phyloP scores from a whole-genome alignment of 2,888 invertebrate species.

The Diaperis boleti region DNA sequence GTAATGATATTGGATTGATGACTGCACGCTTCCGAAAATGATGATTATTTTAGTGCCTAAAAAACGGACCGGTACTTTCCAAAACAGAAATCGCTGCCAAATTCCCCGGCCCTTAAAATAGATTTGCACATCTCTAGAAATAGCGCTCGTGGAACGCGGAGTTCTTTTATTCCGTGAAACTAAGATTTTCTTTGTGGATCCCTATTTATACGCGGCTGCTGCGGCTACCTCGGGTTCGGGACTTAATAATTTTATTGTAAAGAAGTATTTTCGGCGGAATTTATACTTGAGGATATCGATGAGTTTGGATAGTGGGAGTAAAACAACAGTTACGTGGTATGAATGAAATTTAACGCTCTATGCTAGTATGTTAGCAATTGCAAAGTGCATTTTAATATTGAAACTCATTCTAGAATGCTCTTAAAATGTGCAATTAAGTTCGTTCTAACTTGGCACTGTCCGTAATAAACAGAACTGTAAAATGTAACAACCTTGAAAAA shows the following conservation, averaged over 20 bases:
- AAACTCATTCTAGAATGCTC: too few species aligned
- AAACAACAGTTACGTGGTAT: too few species aligned
- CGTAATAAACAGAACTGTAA: background rate
- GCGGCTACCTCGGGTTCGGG: constrained; percentile 7
- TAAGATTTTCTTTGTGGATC: constrained; percentile 20
- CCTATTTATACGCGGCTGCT: constrained; percentile 21
- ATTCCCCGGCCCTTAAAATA: constrained; percentile 30
- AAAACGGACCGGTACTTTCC: constrained; percentile 31
- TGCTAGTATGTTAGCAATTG: too few species aligned
- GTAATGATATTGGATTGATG: too few species aligned
- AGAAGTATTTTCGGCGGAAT: constrained; percentile 7
- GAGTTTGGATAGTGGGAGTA: too few species aligned
- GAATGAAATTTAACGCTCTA: too few species aligned
- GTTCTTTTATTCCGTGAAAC: constrained; percentile 29
- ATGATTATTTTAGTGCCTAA: background rate
- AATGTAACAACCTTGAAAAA: constrained; percentile 9
- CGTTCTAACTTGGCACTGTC: too few species aligned
- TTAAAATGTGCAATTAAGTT: too few species aligned
- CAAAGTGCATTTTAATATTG: too few species aligned
- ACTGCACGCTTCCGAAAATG: background rate
- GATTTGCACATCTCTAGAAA: constrained; percentile 45
- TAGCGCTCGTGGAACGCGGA: constrained; percentile 23
- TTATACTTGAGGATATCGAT: too few species aligned
- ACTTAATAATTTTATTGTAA: constrained; percentile 13
- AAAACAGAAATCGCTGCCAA: constrained; percentile 24